A percentile compares a stretch with the other conserved stretches of the same genome.
These are phyloP conservation scores for Theretra japonica DNA, from an alignment of 2,888 invertebrate species.

Conservation along the genomic window DNA sequence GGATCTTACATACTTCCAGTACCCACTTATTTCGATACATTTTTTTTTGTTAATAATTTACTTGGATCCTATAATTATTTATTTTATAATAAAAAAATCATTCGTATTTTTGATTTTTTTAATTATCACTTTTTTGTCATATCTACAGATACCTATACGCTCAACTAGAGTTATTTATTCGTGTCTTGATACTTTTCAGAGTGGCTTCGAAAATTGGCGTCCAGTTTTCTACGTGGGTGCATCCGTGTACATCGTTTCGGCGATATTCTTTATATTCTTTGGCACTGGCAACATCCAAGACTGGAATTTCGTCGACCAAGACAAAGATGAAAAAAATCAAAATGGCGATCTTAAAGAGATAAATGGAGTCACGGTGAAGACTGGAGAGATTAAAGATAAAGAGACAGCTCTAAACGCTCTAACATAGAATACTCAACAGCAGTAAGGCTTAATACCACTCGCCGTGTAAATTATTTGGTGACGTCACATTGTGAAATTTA, in stretches of 20 bases:
- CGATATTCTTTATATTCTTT: slow-evolving; percentile 88
- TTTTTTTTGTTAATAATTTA: too few species aligned
- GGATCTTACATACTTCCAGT: too few species aligned
- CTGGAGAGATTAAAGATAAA: slow-evolving; percentile 59
- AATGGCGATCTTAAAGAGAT: slow-evolving; percentile 61
- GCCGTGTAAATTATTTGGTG: background rate
- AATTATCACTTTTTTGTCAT: too few species aligned
- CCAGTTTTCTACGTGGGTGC: slow-evolving; percentile 90
- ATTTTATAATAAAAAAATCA: too few species aligned
- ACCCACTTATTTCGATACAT: too few species aligned
- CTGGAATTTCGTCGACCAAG: slow-evolving; percentile 85
- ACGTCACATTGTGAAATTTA: background rate
- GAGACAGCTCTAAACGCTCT: slow-evolving; percentile 67
- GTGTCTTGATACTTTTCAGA: slow-evolving; percentile 76
- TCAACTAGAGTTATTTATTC: too few species aligned
- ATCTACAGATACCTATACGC: too few species aligned
- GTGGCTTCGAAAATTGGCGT: slow-evolving; percentile 89
- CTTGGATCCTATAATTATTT: too few species aligned
- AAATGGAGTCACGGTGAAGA: slow-evolving; percentile 51
- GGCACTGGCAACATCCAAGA: slow-evolving; percentile 89
- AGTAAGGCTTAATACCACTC: slow-evolving; percentile 18
- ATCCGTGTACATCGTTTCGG: slow-evolving; percentile 88
- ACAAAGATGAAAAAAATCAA: slow-evolving; percentile 51
- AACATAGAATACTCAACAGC: slow-evolving; percentile 44
- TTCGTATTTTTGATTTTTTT: too few species aligned